Evolutionary conservation across 2,888 invertebrate species (phyloP), one percentile per base, ranked within the genome.

Genomic region (Tipula confusa): DNA sequence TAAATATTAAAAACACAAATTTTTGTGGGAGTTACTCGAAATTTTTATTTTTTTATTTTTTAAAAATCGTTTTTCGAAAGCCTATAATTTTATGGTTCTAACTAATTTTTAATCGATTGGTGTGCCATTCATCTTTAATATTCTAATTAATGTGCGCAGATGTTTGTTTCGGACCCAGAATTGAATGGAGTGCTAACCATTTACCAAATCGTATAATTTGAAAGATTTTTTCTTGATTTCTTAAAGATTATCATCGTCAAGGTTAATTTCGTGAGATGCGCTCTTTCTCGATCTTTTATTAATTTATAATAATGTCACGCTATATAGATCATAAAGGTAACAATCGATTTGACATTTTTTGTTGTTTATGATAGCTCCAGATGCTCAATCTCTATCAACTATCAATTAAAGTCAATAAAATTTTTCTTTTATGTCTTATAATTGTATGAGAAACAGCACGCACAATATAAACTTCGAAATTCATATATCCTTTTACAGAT

Each of bases 321-420:
- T 64, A 64, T 64, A 64, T 64, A 64, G 64, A 24, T 64, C 64
- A 64, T 64, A 64, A 64, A 24, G 7, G 9, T 64, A 64, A 64
- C 64, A 64, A 64, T 64, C n/a, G 11, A 11, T 0, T 24, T 64
- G 64, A 64, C 64, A 64, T n/a, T 43, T 64, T 64, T 38, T 2
- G 13, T 13, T n/a, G 13, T 1, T n/a, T 38, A 38, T n/a, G 7
- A 64, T 48, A 48, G 13, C 38, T 24, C 24, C 64, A 64, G 64
- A 64, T 64, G 64, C 24, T 24, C 24, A 24, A 64, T 64, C 64
- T 64, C 64, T 64, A 64, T 64, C 64, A 64, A 64, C 64, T 64
- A 24, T 64, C 64, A 64, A 64, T 64, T 64, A 64, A 64, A 64
- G 64, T 64, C 64, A 64, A 64, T 64, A 64, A 64, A 64, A 64